Base-by-base conservation (phyloP, 2,888 invertebrate genomes). In the Metalampra italica region DNA sequence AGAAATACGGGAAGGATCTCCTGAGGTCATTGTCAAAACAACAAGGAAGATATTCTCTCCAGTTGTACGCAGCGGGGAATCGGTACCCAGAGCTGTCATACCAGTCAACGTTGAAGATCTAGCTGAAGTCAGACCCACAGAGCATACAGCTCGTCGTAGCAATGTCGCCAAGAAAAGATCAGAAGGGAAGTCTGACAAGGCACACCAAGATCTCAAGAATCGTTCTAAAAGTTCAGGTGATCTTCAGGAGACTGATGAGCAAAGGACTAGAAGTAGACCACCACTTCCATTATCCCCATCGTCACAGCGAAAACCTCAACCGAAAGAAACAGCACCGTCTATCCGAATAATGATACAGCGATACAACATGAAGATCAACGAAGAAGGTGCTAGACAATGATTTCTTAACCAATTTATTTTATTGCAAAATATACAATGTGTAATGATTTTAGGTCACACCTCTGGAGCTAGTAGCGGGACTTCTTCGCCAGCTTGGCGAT, bases 31-130 rank as follows among this genome's bases (percentile, higher is more conserved):
- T 56, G 94, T 95, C 0, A 95, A 94, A 76, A 96, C 95, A 0
- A 95, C 94, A 39, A 90, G 95, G 47, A 95, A 94, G 82, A 92
- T 95, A 59, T 95, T 95, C 56, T 94, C 94, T 0, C 94, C 95
- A 0, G 91, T 94, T 4, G 91, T 91, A 1, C 82, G 91, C 50
- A 90, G 90, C 45, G 90, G 90, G n/a, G 90, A 90, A 66, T 77
- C 90, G 2, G 75, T 90, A 5, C 82, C 90, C 0, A 80, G 87
- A 61, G 90, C 91, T 1, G 91, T 91, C 0, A 90, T 91, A 67
- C 87, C 84, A 41, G 73, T 82, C 29, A 69, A 82, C 34, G 78
- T 85, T 0, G 81, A 78, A 64, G 90, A 90, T 47, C 64, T 89
- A 46, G 75, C 75, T 7, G 82, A 79, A 52, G 88, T 83, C 0